Evolutionary conservation across 2,797 vertebrate species (phyloP).

Genomic region (Myripristis murdjan): DNA sequence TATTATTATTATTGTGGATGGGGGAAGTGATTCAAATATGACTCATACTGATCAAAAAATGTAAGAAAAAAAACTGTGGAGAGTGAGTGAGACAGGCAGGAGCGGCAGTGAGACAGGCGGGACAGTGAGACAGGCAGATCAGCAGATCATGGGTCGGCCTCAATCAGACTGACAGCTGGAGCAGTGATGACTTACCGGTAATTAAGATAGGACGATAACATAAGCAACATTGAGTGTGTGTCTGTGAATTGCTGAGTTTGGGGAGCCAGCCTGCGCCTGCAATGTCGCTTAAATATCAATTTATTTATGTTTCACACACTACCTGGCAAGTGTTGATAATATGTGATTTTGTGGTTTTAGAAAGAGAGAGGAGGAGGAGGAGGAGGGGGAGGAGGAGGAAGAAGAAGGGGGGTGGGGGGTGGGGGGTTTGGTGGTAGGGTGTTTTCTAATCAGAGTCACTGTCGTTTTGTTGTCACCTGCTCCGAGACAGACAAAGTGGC

Average conservation of each 20-base stretch:
- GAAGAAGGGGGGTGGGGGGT: no score
- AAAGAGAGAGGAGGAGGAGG: no score
- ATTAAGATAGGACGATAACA: constrained; percentile 95
- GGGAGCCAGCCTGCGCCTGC: constrained; percentile 14
- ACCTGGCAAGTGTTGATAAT: constrained; percentile 67
- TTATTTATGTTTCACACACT: constrained; percentile 55
- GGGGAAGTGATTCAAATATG: constrained; percentile 21
- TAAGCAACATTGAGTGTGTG: constrained; percentile 72
- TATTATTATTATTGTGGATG: not conserved
- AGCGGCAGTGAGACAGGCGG: not conserved
- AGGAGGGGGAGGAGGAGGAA: no score
- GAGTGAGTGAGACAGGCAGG: not conserved
- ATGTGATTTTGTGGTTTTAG: constrained; percentile 60
- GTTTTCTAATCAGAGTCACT: constrained; percentile 84
- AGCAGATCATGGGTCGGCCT: constrained; percentile 91
- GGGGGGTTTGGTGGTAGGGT: constrained; percentile 44
- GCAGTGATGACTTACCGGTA: constrained; percentile 94
- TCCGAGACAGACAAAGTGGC: constrained; percentile 83
- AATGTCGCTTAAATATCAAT: constrained; percentile 47
- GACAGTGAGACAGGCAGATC: constrained; percentile 72
- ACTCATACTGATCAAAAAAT: constrained; percentile 47
- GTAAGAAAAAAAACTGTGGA: constrained; percentile 4
- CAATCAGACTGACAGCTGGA: constrained; percentile 94
- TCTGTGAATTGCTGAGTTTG: constrained; percentile 21
- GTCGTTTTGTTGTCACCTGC: constrained; percentile 83